Evolutionary conservation across 2,888 invertebrate species (phyloP).

Genomic region (Ophion ventricosus): DNA sequence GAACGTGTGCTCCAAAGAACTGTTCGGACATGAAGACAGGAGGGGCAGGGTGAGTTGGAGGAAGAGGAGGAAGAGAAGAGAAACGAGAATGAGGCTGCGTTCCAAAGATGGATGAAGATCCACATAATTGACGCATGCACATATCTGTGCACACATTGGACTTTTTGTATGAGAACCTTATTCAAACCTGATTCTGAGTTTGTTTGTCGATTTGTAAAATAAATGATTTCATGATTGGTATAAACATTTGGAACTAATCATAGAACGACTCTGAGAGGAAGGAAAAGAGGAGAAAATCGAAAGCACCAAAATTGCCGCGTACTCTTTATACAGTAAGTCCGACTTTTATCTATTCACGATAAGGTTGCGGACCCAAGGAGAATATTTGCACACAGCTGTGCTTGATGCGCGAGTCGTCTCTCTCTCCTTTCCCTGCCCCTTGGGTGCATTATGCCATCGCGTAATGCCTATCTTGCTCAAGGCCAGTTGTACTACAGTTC

Average conservation of each 20-base stretch:
- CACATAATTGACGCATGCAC: constrained; percentile 52
- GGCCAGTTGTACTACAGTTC: constrained; percentile 81
- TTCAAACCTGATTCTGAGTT: not conserved
- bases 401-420: constrained; percentile 52
- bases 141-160: not conserved
- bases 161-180: not conserved
- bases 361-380: constrained; percentile 36
- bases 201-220: not conserved
- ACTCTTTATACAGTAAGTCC: not conserved
- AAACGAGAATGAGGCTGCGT: constrained; percentile 45
- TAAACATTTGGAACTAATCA: not conserved
- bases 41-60: constrained; percentile 44
- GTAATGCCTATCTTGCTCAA: constrained; percentile 81
- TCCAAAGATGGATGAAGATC: constrained; percentile 63
- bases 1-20: constrained; percentile 40
- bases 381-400: constrained; percentile 63
- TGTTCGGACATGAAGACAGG: constrained; percentile 32
- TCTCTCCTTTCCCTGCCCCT: constrained; percentile 21
- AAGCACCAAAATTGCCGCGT: not conserved
- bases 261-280: not conserved
- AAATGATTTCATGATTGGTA: not conserved
- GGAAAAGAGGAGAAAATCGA: not conserved
- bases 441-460: constrained; percentile 80
- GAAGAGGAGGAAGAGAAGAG: constrained; percentile 51
- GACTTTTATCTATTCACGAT: not conserved